Conservation (phyloP, 1,140 invertebrate species). For the Drosophila burlai region DNA sequence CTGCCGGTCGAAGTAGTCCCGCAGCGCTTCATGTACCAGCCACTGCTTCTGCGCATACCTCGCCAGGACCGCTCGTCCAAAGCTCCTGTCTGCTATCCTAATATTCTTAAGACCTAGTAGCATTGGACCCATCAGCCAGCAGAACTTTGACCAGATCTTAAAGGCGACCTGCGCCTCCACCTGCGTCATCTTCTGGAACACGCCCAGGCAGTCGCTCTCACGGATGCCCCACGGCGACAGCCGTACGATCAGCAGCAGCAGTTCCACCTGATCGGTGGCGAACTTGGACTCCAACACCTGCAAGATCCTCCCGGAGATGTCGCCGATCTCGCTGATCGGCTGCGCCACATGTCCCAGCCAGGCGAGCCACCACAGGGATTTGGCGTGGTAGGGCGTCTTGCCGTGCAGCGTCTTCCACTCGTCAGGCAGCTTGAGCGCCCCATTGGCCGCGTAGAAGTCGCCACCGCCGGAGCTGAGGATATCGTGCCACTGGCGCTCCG, state of each 20-base stretch:
- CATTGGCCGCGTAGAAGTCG: constrained; percentile 84
- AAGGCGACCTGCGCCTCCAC: constrained; percentile 83
- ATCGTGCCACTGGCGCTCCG: constrained; percentile 83
- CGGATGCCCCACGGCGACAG: constrained; percentile 78
- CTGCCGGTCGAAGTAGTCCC: constrained; percentile 83
- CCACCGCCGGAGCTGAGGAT: constrained; percentile 82
- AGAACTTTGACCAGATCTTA: constrained; percentile 84
- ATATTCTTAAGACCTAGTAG: constrained; percentile 80
- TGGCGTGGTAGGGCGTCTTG: constrained; percentile 83
- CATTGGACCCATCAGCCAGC: constrained; percentile 85
- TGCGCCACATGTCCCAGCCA: constrained; percentile 81
- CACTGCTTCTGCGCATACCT: constrained; percentile 77
- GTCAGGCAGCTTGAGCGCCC: constrained; percentile 79
- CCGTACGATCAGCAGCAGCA: constrained; percentile 75
- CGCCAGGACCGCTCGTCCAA: constrained; percentile 74
- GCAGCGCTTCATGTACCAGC: constrained; percentile 83
- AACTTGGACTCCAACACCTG: constrained; percentile 80
- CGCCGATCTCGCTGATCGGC: constrained; percentile 71
- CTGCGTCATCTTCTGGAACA: constrained; percentile 79
- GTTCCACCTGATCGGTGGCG: constrained; percentile 69
- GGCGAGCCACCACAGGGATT: constrained; percentile 84
- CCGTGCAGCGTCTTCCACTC: constrained; percentile 79
- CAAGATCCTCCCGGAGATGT: constrained; percentile 72
- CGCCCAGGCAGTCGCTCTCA: constrained; percentile 80
- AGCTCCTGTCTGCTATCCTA: constrained; percentile 78